A percentile compares a stretch with the other conserved stretches of the same genome.
Conservation (phyloP, 2,797 vertebrate genomes). For the Schizopygopsis malacanthus region DNA sequence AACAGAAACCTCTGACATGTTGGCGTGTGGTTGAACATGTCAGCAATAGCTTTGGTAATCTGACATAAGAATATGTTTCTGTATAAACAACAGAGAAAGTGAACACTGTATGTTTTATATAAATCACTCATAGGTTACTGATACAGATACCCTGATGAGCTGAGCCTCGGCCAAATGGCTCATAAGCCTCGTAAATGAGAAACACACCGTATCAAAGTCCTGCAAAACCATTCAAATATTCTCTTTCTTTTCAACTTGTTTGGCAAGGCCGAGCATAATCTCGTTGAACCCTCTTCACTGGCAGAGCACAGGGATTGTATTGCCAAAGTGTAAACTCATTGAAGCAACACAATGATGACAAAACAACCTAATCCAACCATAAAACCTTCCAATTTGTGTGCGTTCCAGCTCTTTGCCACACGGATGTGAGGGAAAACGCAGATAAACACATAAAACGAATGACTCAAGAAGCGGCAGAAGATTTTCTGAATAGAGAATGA, state of each 20-base stretch:
- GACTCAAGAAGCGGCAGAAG: conserved; percentile 28
- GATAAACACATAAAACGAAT: conserved; percentile 53
- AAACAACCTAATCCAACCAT: conserved; percentile 52
- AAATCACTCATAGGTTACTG: conserved; percentile 29
- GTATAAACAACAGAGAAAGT: conserved; percentile 4
- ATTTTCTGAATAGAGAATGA: conserved; percentile 51
- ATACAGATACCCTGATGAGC: not conserved
- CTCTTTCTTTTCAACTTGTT: conserved; percentile 44
- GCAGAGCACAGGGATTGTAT: conserved; percentile 8
- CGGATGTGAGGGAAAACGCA: conserved; percentile 46
- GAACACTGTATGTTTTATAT: conserved; percentile 31
- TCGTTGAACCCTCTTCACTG: conserved; percentile 44
- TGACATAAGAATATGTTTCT: conserved; percentile 33
- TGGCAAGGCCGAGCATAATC: conserved; percentile 52
- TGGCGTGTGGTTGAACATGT: conserved; percentile 28
- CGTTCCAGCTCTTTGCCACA: conserved; percentile 39
- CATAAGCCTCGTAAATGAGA: conserved; percentile 54
- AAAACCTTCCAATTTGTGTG: conserved; percentile 49
- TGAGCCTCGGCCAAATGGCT: conserved; percentile 11
- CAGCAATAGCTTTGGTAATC: conserved; percentile 32
- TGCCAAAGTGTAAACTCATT: conserved; percentile 46
- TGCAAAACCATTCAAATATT: conserved; percentile 45
- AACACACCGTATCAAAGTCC: conserved; percentile 44
- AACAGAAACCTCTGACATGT: conserved; percentile 35
- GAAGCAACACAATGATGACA: conserved; percentile 45